Evolutionary conservation across 2,113 vertebrate species (phyloP).

Genomic region (Pelodiscus sinensis): DNA sequence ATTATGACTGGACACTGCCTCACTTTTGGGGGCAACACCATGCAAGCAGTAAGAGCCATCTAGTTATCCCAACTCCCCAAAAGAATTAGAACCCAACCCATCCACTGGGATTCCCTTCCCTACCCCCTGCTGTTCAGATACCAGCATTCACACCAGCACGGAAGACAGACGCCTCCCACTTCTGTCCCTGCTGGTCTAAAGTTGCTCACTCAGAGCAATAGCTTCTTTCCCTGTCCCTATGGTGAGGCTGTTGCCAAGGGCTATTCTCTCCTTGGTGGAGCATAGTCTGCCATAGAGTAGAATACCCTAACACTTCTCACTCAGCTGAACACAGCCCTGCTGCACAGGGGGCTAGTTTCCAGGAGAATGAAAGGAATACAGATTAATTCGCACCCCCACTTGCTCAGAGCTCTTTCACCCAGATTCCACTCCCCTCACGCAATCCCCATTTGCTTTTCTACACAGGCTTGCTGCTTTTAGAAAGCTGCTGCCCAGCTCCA

Average conservation of each 20-base stretch:
- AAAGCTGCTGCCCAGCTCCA: background rate
- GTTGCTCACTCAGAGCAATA: background rate
- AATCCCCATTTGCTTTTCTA: background rate
- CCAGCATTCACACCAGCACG: fast-evolving
- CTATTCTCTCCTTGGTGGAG: background rate
- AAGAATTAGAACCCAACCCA: background rate
- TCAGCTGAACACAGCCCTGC: background rate
- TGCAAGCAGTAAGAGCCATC: background rate
- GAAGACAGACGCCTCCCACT: background rate
- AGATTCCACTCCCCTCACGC: background rate
- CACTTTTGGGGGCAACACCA: background rate
- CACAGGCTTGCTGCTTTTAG: background rate
- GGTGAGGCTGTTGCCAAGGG: background rate
- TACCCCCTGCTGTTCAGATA: fast-evolving
- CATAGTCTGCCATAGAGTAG: background rate
- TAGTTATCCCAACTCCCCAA: background rate
- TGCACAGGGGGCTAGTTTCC: background rate
- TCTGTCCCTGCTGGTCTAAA: background rate
- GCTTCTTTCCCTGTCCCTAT: background rate
- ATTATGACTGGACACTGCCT: background rate
- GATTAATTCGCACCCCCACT: background rate
- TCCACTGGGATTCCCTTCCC: background rate
- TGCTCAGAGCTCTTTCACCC: background rate
- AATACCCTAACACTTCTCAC: background rate
- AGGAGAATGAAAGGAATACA: background rate